phyloP scores from a whole-genome alignment of 92 coral and sea anemone genomes.

The Parazoanthus atlanticus region DNA sequence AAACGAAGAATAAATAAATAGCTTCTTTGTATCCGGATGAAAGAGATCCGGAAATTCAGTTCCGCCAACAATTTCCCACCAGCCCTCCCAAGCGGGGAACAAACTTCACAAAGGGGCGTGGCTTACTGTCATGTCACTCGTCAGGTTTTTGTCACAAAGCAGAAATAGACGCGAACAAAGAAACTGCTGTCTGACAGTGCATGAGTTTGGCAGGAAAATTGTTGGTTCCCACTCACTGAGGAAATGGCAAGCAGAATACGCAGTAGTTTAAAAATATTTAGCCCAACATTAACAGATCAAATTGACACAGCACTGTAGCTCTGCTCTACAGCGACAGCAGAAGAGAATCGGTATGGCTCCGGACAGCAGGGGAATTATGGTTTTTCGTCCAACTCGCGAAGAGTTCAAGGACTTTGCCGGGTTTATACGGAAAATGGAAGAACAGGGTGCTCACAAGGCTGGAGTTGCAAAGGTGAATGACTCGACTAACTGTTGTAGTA shows the following conservation, averaged over 20 bases:
- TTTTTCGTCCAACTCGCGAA: constrained; percentile 90
- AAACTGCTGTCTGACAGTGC: constrained; percentile 34
- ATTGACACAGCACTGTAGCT: not conserved
- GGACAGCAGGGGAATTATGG: constrained; percentile 85
- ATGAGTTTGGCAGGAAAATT: constrained; percentile 25
- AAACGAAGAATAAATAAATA: too few species aligned
- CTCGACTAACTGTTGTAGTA: not conserved
- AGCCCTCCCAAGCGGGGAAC: constrained; percentile 10
- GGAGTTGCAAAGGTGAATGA: constrained; percentile 91
- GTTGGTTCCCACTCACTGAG: not conserved
- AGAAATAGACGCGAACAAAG: constrained; percentile 60
- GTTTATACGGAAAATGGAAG: constrained; percentile 91
- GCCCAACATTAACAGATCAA: not conserved
- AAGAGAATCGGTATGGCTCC: constrained; percentile 60
- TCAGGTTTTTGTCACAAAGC: constrained; percentile 38
- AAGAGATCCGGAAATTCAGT: too few species aligned
- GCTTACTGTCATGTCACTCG: constrained; percentile 53
- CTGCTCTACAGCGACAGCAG: not conserved
- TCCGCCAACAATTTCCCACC: constrained; percentile 6
- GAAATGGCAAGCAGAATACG: constrained; percentile 33
- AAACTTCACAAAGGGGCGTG: constrained; percentile 46
- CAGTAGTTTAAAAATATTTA: not conserved
- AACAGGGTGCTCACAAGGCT: constrained; percentile 90
- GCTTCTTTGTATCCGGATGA: too few species aligned
- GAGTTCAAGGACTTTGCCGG: constrained; percentile 92